A percentile compares a stretch with the other conserved stretches of the same genome.
phyloP scores from a whole-genome alignment of 1,140 invertebrate genomes.

The Temnothorax longispinosus region DNA sequence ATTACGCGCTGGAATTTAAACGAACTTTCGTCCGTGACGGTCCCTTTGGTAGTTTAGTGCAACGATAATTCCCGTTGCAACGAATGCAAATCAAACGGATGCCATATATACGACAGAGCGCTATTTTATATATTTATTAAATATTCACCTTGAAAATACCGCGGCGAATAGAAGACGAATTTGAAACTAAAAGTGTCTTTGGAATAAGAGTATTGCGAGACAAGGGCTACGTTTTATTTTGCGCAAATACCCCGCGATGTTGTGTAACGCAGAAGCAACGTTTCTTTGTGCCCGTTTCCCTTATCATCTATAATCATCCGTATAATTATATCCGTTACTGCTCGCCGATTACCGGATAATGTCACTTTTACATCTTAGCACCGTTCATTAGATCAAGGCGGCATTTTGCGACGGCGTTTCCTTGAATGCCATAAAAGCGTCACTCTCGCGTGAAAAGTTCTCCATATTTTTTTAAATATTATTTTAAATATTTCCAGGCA shows the following conservation, averaged over 20 bases:
- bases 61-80: neutral
- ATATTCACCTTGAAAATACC: too few species aligned
- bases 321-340: neutral
- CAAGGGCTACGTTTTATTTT: neutral
- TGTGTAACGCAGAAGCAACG: neutral
- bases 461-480: neutral
- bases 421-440: neutral
- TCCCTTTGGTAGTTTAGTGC: too few species aligned
- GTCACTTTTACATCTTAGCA: neutral
- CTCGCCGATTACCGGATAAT: neutral
- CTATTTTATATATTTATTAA: too few species aligned
- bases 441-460: neutral
- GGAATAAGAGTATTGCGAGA: too few species aligned
- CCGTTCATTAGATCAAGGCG: neutral
- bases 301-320: neutral
- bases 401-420: neutral
- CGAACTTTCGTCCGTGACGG: neutral
- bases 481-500: neutral
- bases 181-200: neutral
- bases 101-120: too few species aligned
- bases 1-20: constrained; percentile 6
- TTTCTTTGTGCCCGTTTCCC: neutral
- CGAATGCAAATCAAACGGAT: neutral
- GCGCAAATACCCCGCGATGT: neutral
- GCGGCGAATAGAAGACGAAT: too few species aligned